Evolutionary conservation across 2,888 invertebrate species (phyloP).

Genomic region (Amiota communis): DNA sequence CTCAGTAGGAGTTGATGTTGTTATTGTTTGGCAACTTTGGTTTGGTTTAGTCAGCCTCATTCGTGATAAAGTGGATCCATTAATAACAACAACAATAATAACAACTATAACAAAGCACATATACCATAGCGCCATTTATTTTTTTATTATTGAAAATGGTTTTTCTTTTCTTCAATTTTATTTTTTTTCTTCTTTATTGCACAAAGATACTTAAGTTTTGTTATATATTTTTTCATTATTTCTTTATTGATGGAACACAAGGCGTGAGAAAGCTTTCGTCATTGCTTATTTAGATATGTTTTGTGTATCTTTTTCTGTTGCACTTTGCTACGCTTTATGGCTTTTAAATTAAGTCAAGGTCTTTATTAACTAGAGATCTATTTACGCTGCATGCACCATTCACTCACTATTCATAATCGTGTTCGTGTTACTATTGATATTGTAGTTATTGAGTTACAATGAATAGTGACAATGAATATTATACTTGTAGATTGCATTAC

Average conservation of each 20-base stretch:
- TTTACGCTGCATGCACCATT: constrained; percentile 7
- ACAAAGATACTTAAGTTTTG: not conserved
- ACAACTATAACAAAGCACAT: constrained; percentile 34
- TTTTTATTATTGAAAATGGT: not conserved
- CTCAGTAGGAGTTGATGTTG: not conserved
- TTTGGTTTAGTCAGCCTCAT: constrained; percentile 33
- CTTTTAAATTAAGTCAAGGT: constrained; percentile 27
- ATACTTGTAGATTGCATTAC: too few species aligned
- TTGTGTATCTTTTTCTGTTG: not conserved
- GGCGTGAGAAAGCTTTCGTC: constrained; percentile 19
- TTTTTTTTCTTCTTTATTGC: not conserved
- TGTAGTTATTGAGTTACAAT: too few species aligned
- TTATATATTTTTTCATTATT: not conserved
- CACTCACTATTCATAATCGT: not conserved
- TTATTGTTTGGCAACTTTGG: not conserved
- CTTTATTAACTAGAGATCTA: constrained; percentile 18
- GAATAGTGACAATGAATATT: too few species aligned
- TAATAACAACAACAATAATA: too few species aligned
- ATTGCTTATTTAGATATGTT: not conserved
- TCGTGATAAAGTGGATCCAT: constrained; percentile 54
- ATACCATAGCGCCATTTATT: not conserved
- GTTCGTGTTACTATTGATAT: too few species aligned
- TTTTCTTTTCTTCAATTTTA: too few species aligned
- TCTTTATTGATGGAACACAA: not conserved
- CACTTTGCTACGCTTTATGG: constrained; percentile 4